These are phyloP conservation scores for Spheniscus mendiculus DNA, from an alignment of 2,113 vertebrate genomes.

Conservation along the genomic window DNA sequence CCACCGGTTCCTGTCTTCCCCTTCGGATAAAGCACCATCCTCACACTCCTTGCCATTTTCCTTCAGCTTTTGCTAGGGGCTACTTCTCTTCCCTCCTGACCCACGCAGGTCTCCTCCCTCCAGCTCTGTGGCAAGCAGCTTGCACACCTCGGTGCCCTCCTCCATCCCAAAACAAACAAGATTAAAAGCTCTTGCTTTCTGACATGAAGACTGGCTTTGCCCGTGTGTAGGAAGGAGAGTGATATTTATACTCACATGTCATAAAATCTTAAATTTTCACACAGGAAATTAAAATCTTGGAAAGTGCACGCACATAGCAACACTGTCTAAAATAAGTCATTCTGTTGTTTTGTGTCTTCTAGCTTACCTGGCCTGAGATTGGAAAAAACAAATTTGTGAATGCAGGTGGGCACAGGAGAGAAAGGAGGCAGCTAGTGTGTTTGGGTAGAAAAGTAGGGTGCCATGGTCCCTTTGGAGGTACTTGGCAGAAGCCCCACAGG, in stretches of 20 bases:
- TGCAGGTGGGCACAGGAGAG: background rate
- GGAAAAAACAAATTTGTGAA: background rate
- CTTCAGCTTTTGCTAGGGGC: background rate
- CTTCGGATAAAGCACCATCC: background rate
- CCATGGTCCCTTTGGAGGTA: background rate
- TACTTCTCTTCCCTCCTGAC: background rate
- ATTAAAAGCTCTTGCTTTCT: background rate
- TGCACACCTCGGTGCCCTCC: background rate
- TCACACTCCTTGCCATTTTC: background rate
- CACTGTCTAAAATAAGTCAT: background rate
- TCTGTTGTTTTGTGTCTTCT: background rate
- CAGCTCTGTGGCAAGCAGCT: background rate
- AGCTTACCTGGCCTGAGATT: background rate
- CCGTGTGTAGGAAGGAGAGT: background rate
- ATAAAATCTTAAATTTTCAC: constrained; percentile 26
- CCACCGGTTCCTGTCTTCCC: background rate
- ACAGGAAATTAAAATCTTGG: background rate
- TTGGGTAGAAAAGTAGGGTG: background rate
- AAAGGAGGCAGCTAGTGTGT: background rate
- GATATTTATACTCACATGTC: background rate
- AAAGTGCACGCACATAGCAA: background rate
- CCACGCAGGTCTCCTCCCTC: background rate
- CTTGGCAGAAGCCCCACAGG: background rate
- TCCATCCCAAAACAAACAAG: background rate
- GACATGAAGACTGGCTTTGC: background rate